Evolutionary conservation across 2,888 invertebrate genomes (phyloP).

Genomic region (Spodoptera exigua): DNA sequence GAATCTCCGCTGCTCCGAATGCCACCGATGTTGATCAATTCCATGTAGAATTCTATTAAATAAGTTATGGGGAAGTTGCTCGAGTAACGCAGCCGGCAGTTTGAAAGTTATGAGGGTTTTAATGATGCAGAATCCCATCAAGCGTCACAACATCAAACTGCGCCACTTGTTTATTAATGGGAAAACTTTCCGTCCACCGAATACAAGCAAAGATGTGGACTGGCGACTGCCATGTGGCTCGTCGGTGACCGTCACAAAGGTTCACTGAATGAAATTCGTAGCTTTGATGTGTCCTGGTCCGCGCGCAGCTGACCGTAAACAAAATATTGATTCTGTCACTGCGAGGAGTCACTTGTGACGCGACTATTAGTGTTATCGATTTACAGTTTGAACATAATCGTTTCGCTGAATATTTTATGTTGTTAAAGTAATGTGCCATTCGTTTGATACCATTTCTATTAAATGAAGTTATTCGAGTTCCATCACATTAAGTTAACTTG

Average conservation of each 20-base stretch:
- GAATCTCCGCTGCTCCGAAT: constrained; percentile 20
- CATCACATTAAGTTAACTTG: too few species aligned
- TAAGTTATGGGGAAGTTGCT: constrained; percentile 53
- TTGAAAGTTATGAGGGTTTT: constrained; percentile 59
- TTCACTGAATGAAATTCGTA: not conserved
- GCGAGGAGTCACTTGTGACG: constrained; percentile 6
- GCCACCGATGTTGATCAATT: constrained; percentile 43
- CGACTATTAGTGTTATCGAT: constrained; percentile 28
- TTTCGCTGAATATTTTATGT: constrained; percentile 14
- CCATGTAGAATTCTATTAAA: constrained; percentile 54
- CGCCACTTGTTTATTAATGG: constrained; percentile 56
- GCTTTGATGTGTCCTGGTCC: constrained; percentile 8
- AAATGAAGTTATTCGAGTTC: too few species aligned
- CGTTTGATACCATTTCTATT: not conserved
- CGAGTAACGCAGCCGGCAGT: constrained; percentile 43
- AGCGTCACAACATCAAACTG: constrained; percentile 58
- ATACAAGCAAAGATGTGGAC: constrained; percentile 38
- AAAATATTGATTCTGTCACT: constrained; percentile 21
- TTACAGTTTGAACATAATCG: constrained; percentile 11
- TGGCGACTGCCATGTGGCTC: constrained; percentile 19
- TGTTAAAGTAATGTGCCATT: not conserved
- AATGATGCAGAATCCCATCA: constrained; percentile 61
- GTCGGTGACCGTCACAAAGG: constrained; percentile 27
- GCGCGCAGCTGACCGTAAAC: constrained; percentile 2
- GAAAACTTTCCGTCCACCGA: constrained; percentile 49